Base-by-base conservation (phyloP, 23 tunicate species). In the Oikopleura dioica region DNA sequence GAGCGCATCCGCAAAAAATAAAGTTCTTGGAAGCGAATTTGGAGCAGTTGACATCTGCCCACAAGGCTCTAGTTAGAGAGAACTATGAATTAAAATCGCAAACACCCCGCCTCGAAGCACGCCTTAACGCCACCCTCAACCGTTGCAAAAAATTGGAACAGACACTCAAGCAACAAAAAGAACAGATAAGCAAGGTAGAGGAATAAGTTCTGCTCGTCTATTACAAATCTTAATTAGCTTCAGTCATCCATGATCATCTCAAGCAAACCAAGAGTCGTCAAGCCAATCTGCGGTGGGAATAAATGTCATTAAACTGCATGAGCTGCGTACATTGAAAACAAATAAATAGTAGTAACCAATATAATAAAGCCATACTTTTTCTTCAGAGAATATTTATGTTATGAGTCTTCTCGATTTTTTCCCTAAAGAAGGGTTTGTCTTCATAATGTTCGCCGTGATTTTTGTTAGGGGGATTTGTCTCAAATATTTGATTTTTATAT, bases 101-200 rank as follows among this genome's bases (percentile, higher is more conserved):
- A 28, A 63, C 72, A 28, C 72, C 72, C 4, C 72, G 72, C 4
- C 72, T 63, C 2, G 72, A 63, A 63, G 72, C 72, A 2, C 72
- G 72, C 2, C 26, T 63, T 2, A 63, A 31, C 26, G 72, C 72
- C 30, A 63, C 72, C 29, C 16, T 63, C 30, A 63, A 63, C 26
- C 72, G 72, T 2, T 63, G 72, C 26, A 63, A 63, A 28, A 63
- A 63, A 28, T 28, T 63, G 33, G 72, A 63, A 63, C 5, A 5
- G 2, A 63, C 72, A 2, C 33, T 63, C 29, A 23, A 31, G 2
- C 30, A 63, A 28, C 72, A 63, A 28, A 63, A 63, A 63, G 72
- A 63, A 2, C 72, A 63, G 33, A 24, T 63, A 2, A 23, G 72
- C 29, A n/a, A n/a, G n/a, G n/a, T n/a, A n/a, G n/a, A n/a, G n/a